Conservation (phyloP, 1,140 invertebrate species). For the Drosophila melanogaster region Release_6_plus_ISO1_MT NT_037436.4:10381001-10381500, state of each 20-base stretch:
- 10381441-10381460: too few relatives aligned
- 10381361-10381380: neutral
- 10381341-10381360: constrained; percentile 39
- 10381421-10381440: too few relatives aligned
- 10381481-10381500: too few relatives aligned
- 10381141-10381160: constrained; percentile 40
- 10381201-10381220: constrained; percentile 38
- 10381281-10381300: constrained; percentile 71
- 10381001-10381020: constrained; percentile 83
- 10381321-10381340: constrained; percentile 72
- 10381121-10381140: constrained; percentile 65
- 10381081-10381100: constrained; percentile 84
- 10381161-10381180: constrained; percentile 24
- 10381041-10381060: constrained; percentile 84
- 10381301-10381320: constrained; percentile 66
- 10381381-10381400: neutral
- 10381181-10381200: constrained; percentile 57
- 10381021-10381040: constrained; percentile 75
- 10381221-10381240: constrained; percentile 48
- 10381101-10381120: constrained; percentile 81
- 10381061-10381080: constrained; percentile 84
- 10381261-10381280: constrained; percentile 81
- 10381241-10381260: constrained; percentile 47
- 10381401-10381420: too few relatives aligned
- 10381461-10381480: too few relatives aligned